Conservation (phyloP, 2,113 vertebrate species). For the Muscicapa adusta region DNA sequence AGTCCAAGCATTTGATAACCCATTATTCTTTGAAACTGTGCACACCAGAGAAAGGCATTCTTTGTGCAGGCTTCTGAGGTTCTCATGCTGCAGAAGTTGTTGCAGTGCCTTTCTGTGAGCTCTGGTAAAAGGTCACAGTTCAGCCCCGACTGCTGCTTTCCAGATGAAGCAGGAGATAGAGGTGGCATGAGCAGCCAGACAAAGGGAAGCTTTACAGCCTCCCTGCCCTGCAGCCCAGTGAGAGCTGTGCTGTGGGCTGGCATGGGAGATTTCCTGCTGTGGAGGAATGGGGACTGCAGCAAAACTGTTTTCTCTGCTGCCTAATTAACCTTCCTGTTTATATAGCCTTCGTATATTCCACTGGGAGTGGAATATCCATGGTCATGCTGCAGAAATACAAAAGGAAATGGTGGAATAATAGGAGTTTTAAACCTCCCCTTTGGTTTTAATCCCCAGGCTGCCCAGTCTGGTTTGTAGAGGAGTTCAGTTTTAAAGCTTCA, state of each 20-base stretch:
- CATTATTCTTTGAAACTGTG: fast-evolving
- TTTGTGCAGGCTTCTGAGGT: not conserved
- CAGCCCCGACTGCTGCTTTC: not conserved
- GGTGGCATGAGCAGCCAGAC: not conserved
- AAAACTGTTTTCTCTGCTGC: slow-evolving; percentile 39
- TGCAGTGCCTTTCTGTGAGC: not conserved
- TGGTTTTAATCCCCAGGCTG: not conserved
- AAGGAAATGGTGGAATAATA: not conserved
- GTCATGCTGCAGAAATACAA: not conserved
- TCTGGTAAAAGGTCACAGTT: not conserved
- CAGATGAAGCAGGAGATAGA: not conserved
- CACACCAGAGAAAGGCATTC: not conserved
- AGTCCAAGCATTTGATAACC: not conserved
- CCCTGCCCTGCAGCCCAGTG: not conserved
- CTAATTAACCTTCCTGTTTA: slow-evolving; percentile 45
- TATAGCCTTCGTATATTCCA: not conserved
- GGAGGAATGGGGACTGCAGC: not conserved
- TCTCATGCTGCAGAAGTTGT: not conserved
- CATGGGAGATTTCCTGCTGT: slow-evolving; percentile 15
- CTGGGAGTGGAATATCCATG: not conserved
- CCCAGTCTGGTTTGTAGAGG: not conserved
- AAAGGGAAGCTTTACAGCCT: not conserved
- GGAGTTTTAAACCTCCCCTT: not conserved
- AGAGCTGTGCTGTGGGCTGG: not conserved
- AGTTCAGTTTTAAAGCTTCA: not conserved